Evolutionary conservation across 2,888 invertebrate species (phyloP).

Genomic region (Trachelus stipa): DNA sequence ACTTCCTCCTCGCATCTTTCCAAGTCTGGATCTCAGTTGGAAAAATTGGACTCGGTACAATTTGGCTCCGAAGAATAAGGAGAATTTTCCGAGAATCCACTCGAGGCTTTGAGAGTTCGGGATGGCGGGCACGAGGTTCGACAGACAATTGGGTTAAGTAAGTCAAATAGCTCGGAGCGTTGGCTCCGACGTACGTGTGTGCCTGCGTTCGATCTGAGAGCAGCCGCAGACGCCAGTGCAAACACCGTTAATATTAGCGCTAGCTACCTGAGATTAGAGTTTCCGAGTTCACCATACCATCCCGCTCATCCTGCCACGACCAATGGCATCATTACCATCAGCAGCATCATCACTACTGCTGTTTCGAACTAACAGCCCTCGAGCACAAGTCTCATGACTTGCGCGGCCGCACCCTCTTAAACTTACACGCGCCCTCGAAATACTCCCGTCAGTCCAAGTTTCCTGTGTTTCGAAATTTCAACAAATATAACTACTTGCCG

Average conservation of each 20-base stretch:
- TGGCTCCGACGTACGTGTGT: background rate
- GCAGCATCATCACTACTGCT: too few species aligned
- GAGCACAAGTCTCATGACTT: too few species aligned
- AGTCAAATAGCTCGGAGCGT: conserved; percentile 45
- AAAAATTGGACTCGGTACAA: too few species aligned
- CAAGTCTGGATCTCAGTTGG: too few species aligned
- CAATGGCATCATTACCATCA: too few species aligned
- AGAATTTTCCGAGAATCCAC: too few species aligned
- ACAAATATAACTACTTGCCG: too few species aligned
- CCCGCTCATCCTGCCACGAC: background rate
- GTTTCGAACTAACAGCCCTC: background rate
- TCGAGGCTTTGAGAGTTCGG: too few species aligned
- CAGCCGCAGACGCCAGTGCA: conserved; percentile 41
- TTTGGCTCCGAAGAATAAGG: too few species aligned
- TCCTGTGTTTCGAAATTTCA: too few species aligned
- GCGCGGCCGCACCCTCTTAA: background rate
- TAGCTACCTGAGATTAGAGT: conserved; percentile 46
- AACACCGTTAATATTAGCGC: conserved; percentile 48
- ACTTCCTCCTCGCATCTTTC: too few species aligned
- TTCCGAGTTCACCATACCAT: conserved; percentile 20
- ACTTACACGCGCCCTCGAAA: background rate
- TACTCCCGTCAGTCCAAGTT: too few species aligned
- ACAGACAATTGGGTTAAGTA: conserved; percentile 49
- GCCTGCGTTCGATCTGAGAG: conserved; percentile 21
- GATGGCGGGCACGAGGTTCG: conserved; percentile 24